Base-by-base conservation (phyloP, 2,888 invertebrate genomes). In the Nipponacmea schrenckii region DNA sequence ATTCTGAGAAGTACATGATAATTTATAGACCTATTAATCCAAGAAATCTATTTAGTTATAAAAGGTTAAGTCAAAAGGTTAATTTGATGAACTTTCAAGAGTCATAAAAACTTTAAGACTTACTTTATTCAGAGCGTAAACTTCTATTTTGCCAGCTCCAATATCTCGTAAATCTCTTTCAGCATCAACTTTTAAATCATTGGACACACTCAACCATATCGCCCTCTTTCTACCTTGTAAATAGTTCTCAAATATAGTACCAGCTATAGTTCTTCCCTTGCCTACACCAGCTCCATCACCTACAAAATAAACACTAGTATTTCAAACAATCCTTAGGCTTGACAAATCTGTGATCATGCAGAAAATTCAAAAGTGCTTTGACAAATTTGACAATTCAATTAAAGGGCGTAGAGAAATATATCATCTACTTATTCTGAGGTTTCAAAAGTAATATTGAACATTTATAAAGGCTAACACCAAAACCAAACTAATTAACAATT, bases 151-250 rank as follows among this genome's bases (percentile, higher is more conserved):
- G 1, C 89, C 89, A 2, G 98, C 97, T 62, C 98, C 98, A 84
- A 99, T 98, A 89, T 99, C 99, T 76, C 92, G 90, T 74, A 99
- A 91, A 91, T 99, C 99, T 63, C 99, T 91, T 89, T 98, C 97
- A 0, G 98, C 96, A 91, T 99, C 99, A 88, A 97, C 98, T 90
- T 96, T 96, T 80, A 99, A 92, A 90, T 99, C 99, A 90, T 97
- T 97, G 50, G 98, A 98, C 0, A 99, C 99, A 44, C 98, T 98
- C 77, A 98, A 94, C 98, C 99, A 99, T 77, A 99, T 92, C n/a
- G 98, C 95, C 79, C 96, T 93, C 90, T 97, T 97, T 68, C 97
- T 92, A 0, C 97, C 96, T 86, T 94, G 93, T 79, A 96, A 88
- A 88, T 96, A 98, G 90, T 99, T 99, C 91, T 99, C 99, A 90